Evolutionary conservation across 2,113 vertebrate species (phyloP).

Genomic region (Eira barbara): DNA sequence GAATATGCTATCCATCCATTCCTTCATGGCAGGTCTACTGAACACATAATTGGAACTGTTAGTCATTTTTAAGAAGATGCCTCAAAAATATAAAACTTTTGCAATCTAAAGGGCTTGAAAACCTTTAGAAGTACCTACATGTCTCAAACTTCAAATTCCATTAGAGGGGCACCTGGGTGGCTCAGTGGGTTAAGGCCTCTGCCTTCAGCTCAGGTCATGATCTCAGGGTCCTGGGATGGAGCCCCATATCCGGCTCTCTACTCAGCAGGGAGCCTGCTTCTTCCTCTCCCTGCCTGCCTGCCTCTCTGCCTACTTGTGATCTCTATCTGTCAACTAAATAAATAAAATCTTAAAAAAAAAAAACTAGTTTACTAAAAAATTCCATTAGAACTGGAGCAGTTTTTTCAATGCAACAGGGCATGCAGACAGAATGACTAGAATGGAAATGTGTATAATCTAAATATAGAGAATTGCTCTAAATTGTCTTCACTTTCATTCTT

Average conservation of each 20-base stretch:
- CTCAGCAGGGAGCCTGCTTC: too few species aligned
- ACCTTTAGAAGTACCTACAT: background rate
- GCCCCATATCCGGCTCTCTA: too few species aligned
- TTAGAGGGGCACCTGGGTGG: too few species aligned
- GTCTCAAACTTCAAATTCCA: slow-evolving; percentile 34
- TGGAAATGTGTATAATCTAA: slow-evolving; percentile 52
- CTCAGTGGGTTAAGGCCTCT: too few species aligned
- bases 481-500: slow-evolving; percentile 58
- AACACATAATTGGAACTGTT: background rate
- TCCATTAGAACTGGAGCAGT: background rate
- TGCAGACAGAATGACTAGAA: background rate
- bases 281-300: too few species aligned
- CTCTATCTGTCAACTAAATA: too few species aligned
- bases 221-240: too few species aligned
- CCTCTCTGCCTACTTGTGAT: too few species aligned
- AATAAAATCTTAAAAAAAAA: too few species aligned
- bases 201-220: too few species aligned
- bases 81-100: slow-evolving; percentile 31
- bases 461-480: slow-evolving; percentile 43
- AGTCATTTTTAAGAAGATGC: background rate
- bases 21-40: background rate
- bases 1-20: background rate
- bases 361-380: too few species aligned
- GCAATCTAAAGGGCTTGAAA: background rate
- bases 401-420: slow-evolving; percentile 16